phyloP scores from a whole-genome alignment of 2,797 vertebrate genomes.

The Coreius guichenoti region DNA sequence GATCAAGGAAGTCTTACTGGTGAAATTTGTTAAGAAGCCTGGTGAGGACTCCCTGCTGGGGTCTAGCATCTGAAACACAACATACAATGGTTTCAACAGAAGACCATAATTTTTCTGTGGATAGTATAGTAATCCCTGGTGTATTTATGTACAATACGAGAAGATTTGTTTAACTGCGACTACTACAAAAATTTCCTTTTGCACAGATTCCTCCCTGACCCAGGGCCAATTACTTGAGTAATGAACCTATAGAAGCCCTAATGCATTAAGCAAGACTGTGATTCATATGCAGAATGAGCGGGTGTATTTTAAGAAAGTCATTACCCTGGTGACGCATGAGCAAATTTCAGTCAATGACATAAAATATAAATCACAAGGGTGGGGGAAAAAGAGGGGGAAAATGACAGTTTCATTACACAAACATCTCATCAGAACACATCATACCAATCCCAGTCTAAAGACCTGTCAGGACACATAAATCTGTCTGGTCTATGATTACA shows the following conservation, averaged over 20 bases:
- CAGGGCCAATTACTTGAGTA: slow-evolving; percentile 38
- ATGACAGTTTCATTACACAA: slow-evolving; percentile 22
- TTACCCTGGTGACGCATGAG: slow-evolving; percentile 15
- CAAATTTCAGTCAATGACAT: slow-evolving; percentile 23
- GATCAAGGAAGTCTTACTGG: neutral
- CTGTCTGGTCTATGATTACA: neutral
- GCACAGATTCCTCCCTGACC: slow-evolving; percentile 23
- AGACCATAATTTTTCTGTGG: neutral
- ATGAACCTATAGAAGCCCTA: slow-evolving; percentile 27
- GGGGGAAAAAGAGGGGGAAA: neutral
- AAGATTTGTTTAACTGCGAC: slow-evolving; percentile 27
- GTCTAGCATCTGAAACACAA: neutral
- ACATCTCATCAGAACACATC: slow-evolving; percentile 29
- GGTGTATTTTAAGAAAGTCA: slow-evolving; percentile 27
- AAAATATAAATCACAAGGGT: slow-evolving; percentile 27
- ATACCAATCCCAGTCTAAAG: slow-evolving; percentile 19
- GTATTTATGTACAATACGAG: slow-evolving; percentile 14
- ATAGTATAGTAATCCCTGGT: slow-evolving; percentile 6
- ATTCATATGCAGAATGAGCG: slow-evolving; percentile 28
- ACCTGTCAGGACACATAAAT: slow-evolving; percentile 5
- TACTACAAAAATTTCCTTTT: slow-evolving; percentile 36
- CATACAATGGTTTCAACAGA: neutral
- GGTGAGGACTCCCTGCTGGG: neutral
- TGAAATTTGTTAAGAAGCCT: neutral
- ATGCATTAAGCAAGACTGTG: slow-evolving; percentile 26